phyloP scores from a whole-genome alignment of 2,888 invertebrate species.

The Dryobota labecula region DNA sequence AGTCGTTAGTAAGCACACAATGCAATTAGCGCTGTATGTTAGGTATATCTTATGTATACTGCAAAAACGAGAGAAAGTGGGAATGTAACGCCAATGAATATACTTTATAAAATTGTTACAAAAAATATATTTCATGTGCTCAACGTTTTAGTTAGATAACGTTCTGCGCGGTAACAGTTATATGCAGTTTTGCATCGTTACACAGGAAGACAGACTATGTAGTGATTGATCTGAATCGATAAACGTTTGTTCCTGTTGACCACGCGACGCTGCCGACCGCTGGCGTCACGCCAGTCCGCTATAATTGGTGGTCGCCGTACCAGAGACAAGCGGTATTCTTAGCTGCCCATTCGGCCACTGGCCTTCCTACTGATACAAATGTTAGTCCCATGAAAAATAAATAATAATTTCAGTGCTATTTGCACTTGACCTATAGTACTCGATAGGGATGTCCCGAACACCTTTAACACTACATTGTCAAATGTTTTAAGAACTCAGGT shows the following conservation, averaged over 20 bases:
- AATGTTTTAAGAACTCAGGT: slow-evolving; percentile 66
- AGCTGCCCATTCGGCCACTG: slow-evolving; percentile 90
- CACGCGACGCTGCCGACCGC: slow-evolving; percentile 84
- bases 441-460: slow-evolving; percentile 66
- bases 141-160: neutral
- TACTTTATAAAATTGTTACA: slow-evolving; percentile 4
- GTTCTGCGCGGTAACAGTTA: neutral
- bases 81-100: slow-evolving; percentile 3
- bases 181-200: slow-evolving; percentile 10
- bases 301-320: slow-evolving; percentile 95
- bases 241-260: slow-evolving; percentile 83
- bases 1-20: slow-evolving; percentile 33
- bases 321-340: slow-evolving; percentile 92
- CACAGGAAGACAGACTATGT: slow-evolving; percentile 65
- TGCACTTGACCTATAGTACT: slow-evolving; percentile 88
- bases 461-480: slow-evolving; percentile 7
- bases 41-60: slow-evolving; percentile 23
- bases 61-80: slow-evolving; percentile 43
- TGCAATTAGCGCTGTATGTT: slow-evolving; percentile 53
- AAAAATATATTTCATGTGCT: slow-evolving; percentile 4
- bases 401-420: slow-evolving; percentile 78
- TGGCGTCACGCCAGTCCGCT: slow-evolving; percentile 95
- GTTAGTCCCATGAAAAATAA: slow-evolving; percentile 78
- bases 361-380: slow-evolving; percentile 81
- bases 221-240: slow-evolving; percentile 84